Evolutionary conservation across 2,113 vertebrate genomes (phyloP).

Genomic region (Rhinopomastus cyanomelas): DNA sequence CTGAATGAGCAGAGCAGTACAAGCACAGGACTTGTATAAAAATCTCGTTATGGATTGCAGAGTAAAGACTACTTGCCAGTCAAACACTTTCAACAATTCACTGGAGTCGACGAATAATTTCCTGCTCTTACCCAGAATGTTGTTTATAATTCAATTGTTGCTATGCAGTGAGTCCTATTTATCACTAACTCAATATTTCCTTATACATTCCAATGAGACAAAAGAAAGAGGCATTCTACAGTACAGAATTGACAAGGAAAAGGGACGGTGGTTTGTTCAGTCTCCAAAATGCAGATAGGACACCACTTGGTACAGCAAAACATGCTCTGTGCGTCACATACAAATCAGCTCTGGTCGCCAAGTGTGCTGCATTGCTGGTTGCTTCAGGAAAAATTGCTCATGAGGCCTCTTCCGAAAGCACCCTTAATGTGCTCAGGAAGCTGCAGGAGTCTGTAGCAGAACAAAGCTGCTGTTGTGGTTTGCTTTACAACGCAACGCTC

Average conservation of each 20-base stretch:
- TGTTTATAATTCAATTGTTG: neutral
- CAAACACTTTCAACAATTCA: neutral
- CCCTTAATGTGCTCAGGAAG: neutral
- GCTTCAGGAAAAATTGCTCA: neutral
- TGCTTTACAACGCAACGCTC: neutral
- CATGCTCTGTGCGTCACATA: fast-evolving
- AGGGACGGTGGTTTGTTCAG: neutral
- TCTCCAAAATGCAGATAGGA: neutral
- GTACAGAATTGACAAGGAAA: neutral
- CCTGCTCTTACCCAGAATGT: neutral
- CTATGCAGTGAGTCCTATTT: neutral
- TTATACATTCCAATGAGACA: neutral
- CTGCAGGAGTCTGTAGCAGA: neutral
- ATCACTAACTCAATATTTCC: neutral
- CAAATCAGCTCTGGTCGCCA: neutral
- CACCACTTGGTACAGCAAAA: neutral
- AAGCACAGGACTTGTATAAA: neutral
- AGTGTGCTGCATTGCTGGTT: neutral
- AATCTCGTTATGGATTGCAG: neutral
- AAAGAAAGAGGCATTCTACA: neutral
- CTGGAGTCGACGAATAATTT: neutral
- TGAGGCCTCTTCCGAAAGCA: neutral
- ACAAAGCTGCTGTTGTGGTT: neutral
- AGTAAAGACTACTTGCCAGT: neutral
- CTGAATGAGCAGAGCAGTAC: neutral